phyloP scores from a whole-genome alignment of 2,113 vertebrate genomes.

The Pelecanus crispus region DNA sequence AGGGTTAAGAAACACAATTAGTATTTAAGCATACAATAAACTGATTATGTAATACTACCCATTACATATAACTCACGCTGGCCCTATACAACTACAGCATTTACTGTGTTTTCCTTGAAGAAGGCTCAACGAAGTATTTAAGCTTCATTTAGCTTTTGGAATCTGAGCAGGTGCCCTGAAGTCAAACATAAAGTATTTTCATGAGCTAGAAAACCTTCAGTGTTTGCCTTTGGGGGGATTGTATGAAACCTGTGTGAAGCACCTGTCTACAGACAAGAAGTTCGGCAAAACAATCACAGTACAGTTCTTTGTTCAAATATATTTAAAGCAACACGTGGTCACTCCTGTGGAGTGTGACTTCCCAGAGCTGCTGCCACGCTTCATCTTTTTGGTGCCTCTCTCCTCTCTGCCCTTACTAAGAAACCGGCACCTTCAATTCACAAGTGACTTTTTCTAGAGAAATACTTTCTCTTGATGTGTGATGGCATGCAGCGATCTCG shows the following conservation, averaged over 20 bases:
- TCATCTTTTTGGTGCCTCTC: not conserved
- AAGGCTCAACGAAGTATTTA: not conserved
- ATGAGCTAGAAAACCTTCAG: not conserved
- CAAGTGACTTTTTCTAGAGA: not conserved
- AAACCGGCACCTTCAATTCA: not conserved
- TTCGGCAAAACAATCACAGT: no score
- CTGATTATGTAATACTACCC: not conserved
- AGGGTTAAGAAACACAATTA: not conserved
- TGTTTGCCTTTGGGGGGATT: not conserved
- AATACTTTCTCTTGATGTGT: not conserved
- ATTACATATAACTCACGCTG: accelerated
- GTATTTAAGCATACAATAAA: not conserved
- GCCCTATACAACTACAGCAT: not conserved
- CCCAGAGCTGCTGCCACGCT: not conserved
- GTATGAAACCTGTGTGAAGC: not conserved
- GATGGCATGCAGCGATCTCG: not conserved
- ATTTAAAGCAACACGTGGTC: not conserved
- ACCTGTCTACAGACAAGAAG: accelerated
- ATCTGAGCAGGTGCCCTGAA: not conserved
- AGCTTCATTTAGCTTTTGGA: not conserved
- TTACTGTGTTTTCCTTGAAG: not conserved
- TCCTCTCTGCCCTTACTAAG: not conserved
- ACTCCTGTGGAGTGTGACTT: not conserved
- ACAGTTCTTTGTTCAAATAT: no score
- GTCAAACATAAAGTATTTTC: not conserved